A percentile compares a stretch with the other conserved stretches of the same genome.
These are phyloP conservation scores for Eilema sororculum DNA, from an alignment of 2,888 invertebrate genomes.

Conservation along the genomic window DNA sequence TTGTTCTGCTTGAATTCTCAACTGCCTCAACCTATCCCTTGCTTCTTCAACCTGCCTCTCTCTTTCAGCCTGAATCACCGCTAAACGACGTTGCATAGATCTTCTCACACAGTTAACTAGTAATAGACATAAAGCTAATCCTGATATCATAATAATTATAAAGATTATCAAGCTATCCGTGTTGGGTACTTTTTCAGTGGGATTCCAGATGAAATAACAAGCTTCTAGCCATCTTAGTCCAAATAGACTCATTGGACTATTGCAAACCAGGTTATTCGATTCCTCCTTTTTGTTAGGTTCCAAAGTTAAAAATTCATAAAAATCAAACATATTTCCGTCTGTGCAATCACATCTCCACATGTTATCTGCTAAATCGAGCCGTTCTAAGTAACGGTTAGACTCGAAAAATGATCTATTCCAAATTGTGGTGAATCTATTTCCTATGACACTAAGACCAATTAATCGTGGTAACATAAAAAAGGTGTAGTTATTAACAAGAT, in stretches of 20 bases:
- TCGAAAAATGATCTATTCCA: conserved; percentile 88
- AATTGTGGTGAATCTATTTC: conserved; percentile 90
- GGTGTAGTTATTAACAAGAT: conserved; percentile 87
- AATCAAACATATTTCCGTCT: conserved; percentile 86
- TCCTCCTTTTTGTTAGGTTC: conserved; percentile 86
- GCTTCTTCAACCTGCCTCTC: conserved; percentile 87
- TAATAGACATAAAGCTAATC: conserved; percentile 84
- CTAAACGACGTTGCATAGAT: conserved; percentile 85
- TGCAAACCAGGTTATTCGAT: conserved; percentile 87
- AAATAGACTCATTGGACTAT: conserved; percentile 88
- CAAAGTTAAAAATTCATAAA: conserved; percentile 88
- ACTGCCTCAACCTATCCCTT: conserved; percentile 85
- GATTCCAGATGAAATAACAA: conserved; percentile 89
- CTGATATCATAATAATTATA: conserved; percentile 85
- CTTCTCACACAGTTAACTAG: conserved; percentile 85
- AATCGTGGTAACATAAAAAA: conserved; percentile 89
- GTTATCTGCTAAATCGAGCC: conserved; percentile 90
- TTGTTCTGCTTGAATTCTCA: conserved; percentile 83
- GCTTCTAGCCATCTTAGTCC: conserved; percentile 90
- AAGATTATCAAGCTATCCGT: conserved; percentile 87
- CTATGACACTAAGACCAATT: conserved; percentile 88
- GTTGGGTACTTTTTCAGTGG: conserved; percentile 68
- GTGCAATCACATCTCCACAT: conserved; percentile 92
- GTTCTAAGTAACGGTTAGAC: conserved; percentile 86
- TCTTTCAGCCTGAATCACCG: conserved; percentile 82